These are phyloP conservation scores for Alligator sinensis DNA, from an alignment of 2,113 vertebrate species.

Conservation along the genomic window DNA sequence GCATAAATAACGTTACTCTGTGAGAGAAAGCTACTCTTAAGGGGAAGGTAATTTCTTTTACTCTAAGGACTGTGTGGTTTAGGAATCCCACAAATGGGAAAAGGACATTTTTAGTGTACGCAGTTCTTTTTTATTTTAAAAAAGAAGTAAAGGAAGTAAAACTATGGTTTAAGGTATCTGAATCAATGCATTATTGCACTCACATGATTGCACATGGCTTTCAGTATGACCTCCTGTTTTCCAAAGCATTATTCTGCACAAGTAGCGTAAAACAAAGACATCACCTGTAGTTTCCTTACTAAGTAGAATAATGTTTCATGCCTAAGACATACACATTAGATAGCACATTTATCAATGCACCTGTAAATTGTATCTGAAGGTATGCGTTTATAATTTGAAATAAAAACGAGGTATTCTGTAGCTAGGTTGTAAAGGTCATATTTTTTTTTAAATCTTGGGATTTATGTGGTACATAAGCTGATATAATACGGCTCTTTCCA, in stretches of 20 bases:
- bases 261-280: constrained; percentile 49
- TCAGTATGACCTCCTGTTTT: constrained; percentile 1
- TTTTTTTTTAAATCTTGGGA: not conserved
- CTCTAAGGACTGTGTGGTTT: constrained; percentile 73
- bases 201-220: not conserved
- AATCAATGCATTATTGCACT: constrained; percentile 18
- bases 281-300: constrained; percentile 31
- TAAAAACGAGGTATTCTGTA: not conserved
- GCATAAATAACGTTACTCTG: constrained; percentile 73
- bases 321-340: not conserved
- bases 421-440: not conserved
- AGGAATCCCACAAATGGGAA: constrained; percentile 57
- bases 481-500: not conserved
- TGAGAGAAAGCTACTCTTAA: constrained; percentile 66
- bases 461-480: not conserved
- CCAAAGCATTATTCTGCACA: constrained; percentile 12
- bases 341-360: not conserved
- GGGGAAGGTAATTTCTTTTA: constrained; percentile 73
- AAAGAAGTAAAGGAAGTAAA: constrained; percentile 34
- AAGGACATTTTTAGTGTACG: constrained; percentile 27
- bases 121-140: constrained; percentile 28
- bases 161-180: constrained; percentile 48
- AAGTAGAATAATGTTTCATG: not conserved
- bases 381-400: not conserved
- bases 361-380: not conserved